A percentile compares a stretch with the other conserved stretches of the same genome.
Evolutionary conservation across 2,888 invertebrate species (phyloP).

Genomic region (Drosophila robusta): DNA sequence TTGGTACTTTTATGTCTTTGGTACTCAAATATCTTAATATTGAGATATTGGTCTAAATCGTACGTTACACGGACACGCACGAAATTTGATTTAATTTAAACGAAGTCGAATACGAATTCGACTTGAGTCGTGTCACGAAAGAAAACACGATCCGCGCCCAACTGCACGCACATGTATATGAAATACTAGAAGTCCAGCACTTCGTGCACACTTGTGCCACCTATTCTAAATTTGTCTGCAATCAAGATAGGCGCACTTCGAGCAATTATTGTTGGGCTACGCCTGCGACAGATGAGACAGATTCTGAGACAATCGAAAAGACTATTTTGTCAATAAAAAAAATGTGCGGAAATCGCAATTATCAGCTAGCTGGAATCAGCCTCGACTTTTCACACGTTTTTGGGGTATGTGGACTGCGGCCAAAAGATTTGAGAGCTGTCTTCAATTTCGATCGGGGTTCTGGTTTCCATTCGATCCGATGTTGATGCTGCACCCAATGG

Average conservation of each 20-base stretch:
- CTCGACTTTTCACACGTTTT: conserved; percentile 65
- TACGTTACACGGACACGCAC: too few species aligned
- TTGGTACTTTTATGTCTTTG: too few species aligned
- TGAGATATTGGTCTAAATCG: too few species aligned
- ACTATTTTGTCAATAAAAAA: conserved; percentile 52
- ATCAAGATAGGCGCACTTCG: conserved; percentile 50
- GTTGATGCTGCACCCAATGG: conserved; percentile 33
- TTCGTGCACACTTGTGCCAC: conserved; percentile 25
- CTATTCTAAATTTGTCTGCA: conserved; percentile 14
- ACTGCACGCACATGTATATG: not conserved
- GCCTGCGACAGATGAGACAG: conserved; percentile 31
- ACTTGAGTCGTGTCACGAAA: not conserved
- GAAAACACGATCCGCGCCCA: not conserved
- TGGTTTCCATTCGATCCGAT: conserved; percentile 34
- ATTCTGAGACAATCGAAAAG: conserved; percentile 8
- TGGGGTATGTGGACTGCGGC: not conserved
- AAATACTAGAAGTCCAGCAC: conserved; percentile 3
- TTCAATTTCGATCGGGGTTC: conserved; percentile 40
- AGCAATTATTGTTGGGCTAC: conserved; percentile 54
- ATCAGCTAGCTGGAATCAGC: conserved; percentile 29
- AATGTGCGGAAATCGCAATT: conserved; percentile 52
- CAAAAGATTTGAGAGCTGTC: conserved; percentile 13
- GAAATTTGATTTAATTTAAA: too few species aligned
- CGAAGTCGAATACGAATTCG: too few species aligned
- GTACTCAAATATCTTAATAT: too few species aligned